Evolutionary conservation across 1,140 invertebrate species (phyloP).

Genomic region (Caerostris darwini): DNA sequence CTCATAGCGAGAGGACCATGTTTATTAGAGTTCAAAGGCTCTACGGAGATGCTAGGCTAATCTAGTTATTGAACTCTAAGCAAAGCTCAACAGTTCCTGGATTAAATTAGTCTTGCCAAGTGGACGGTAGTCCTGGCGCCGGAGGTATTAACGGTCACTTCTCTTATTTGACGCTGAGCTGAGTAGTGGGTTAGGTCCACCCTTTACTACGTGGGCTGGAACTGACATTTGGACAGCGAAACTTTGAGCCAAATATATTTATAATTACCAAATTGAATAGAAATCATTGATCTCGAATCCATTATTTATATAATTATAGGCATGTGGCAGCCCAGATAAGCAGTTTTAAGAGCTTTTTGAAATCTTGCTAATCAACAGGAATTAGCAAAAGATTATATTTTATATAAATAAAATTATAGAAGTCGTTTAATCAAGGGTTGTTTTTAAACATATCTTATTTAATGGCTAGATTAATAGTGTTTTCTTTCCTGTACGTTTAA

Average conservation of each 20-base stretch:
- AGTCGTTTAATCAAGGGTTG: too few species aligned
- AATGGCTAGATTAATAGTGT: too few species aligned
- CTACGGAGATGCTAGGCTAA: conserved; percentile 43
- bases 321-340: too few species aligned
- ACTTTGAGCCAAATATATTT: neutral
- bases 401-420: too few species aligned
- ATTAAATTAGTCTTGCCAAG: conserved; percentile 74
- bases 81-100: conserved; percentile 73
- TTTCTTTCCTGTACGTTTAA: too few species aligned
- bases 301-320: neutral
- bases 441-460: too few species aligned
- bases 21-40: conserved; percentile 76
- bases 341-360: too few species aligned
- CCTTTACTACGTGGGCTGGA: neutral
- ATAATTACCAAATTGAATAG: neutral
- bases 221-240: neutral
- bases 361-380: too few species aligned
- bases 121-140: conserved; percentile 66
- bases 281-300: neutral
- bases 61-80: conserved; percentile 76
- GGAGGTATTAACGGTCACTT: conserved; percentile 67
- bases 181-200: conserved; percentile 22
- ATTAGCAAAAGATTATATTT: too few species aligned
- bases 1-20: conserved; percentile 50
- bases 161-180: conserved; percentile 62